These are phyloP conservation scores for Tympanoctomys barrerae DNA, from an alignment of 2,797 vertebrate genomes.

Conservation along the genomic window DNA sequence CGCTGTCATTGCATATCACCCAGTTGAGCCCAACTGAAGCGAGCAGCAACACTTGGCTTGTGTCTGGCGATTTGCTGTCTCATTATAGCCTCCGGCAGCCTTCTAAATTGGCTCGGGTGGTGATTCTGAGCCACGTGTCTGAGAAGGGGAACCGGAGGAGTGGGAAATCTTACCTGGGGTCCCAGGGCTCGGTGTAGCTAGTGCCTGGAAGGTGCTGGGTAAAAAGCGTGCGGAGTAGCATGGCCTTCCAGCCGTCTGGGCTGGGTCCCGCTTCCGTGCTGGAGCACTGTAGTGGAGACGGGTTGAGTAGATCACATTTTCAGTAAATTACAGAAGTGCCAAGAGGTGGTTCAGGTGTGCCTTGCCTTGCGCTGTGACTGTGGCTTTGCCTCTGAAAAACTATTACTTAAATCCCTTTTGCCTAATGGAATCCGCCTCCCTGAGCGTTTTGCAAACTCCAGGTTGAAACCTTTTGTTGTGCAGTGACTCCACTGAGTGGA, in stretches of 20 bases:
- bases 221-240: not conserved
- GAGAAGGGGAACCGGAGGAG: constrained; percentile 42
- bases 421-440: not conserved
- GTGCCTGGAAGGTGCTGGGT: constrained; percentile 7
- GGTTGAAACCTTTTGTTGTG: constrained; percentile 66
- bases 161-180: not conserved
- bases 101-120: constrained; percentile 38
- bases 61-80: constrained; percentile 80
- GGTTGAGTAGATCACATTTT: constrained; percentile 45
- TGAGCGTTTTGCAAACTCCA: constrained; percentile 50
- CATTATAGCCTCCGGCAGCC: constrained; percentile 73
- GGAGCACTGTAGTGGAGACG: not conserved
- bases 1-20: constrained; percentile 51
- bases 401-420: not conserved
- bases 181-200: constrained; percentile 4
- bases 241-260: not conserved
- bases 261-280: not conserved
- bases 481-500: not conserved
- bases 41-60: constrained; percentile 62
- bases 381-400: constrained; percentile 42
- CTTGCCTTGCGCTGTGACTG: not conserved
- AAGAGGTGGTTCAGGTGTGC: not conserved
- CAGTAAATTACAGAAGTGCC: not conserved
- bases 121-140: constrained; percentile 73
- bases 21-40: constrained; percentile 42